These are phyloP conservation scores for Marmota monax DNA, from an alignment of 2,113 vertebrate species.

Conservation along the genomic window DNA sequence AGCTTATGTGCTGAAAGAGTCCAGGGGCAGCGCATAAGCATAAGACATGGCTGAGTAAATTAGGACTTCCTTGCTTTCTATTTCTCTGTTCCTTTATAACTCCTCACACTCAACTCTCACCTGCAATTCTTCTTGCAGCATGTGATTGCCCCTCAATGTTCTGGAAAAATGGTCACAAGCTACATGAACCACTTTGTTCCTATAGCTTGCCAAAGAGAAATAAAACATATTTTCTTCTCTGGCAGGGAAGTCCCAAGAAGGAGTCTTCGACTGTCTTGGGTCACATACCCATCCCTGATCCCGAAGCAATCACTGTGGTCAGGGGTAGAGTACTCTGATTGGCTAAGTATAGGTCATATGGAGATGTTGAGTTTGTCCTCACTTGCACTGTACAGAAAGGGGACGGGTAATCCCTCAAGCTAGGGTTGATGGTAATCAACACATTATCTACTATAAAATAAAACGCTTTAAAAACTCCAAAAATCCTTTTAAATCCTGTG, in stretches of 20 bases:
- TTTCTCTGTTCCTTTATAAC: too few species aligned
- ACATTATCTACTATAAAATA: background rate
- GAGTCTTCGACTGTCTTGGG: background rate
- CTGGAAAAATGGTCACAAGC: constrained; percentile 51
- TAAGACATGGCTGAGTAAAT: background rate
- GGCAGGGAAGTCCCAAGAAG: background rate
- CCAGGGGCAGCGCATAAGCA: background rate
- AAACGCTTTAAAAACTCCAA: background rate
- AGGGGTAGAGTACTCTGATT: background rate
- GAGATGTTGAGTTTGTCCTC: background rate
- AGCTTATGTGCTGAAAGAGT: background rate
- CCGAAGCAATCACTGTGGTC: background rate
- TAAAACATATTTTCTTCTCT: constrained; percentile 35
- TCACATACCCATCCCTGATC: background rate
- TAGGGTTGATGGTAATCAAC: background rate
- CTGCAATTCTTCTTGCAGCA: background rate
- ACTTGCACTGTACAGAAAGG: background rate
- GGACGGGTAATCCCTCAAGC: background rate
- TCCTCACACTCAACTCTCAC: background rate
- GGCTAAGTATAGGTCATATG: background rate
- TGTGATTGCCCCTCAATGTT: background rate
- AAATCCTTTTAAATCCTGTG: background rate
- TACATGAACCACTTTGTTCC: constrained; percentile 36
- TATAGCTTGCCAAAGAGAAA: constrained; percentile 17
- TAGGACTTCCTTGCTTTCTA: background rate